phyloP scores from a whole-genome alignment of 2,113 vertebrate species.

The Podiceps cristatus region DNA sequence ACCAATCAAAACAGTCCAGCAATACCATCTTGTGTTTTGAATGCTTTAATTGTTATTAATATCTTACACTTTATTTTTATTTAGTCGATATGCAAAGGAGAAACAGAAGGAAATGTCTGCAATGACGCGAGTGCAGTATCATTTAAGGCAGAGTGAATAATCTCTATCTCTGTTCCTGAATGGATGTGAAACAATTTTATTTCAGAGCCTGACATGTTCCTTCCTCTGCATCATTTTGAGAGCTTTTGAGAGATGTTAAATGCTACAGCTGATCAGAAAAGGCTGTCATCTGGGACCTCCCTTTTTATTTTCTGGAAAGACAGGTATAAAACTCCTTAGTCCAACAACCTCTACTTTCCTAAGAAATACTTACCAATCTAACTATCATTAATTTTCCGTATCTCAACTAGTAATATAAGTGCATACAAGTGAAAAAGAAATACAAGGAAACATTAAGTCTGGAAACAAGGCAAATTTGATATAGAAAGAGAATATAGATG shows the following conservation, averaged over 20 bases:
- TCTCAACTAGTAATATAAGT: not conserved
- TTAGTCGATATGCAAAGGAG: not conserved
- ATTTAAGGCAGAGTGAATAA: not conserved
- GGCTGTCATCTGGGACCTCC: not conserved
- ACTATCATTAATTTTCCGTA: not conserved
- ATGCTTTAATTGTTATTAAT: not conserved
- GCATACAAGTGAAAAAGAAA: not conserved
- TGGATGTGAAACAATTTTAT: not conserved
- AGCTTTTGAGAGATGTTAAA: not conserved
- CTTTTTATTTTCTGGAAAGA: not conserved
- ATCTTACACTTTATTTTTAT: not conserved
- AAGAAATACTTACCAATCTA: not conserved
- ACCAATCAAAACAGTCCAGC: not conserved
- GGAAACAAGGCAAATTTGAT: not conserved
- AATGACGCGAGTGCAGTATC: not conserved
- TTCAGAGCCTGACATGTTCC: not conserved
- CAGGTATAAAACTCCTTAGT: not conserved
- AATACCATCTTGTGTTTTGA: not conserved
- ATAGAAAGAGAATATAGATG: not conserved
- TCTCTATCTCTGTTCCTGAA: not conserved
- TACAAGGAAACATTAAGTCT: not conserved
- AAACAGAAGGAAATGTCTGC: not conserved
- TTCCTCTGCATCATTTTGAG: not conserved
- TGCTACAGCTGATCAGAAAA: not conserved
- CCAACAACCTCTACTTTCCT: not conserved